Evolutionary conservation across 2,888 invertebrate species (phyloP).

Genomic region (Colletes collaris): DNA sequence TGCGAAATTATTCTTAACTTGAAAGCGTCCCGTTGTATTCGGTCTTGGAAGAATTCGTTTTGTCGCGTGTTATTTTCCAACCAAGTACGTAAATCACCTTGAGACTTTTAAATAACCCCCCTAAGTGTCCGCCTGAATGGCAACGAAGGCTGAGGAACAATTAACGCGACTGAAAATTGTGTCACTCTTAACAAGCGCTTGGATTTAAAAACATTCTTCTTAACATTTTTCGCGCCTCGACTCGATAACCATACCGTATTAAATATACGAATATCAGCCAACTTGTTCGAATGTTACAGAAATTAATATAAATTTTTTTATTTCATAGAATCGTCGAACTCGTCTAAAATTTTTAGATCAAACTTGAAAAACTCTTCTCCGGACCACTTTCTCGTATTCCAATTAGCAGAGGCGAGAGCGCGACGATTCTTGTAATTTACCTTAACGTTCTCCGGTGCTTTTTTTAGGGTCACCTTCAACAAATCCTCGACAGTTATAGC

Average conservation of each 20-base stretch:
- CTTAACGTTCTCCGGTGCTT: constrained; percentile 75
- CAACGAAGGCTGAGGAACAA: constrained; percentile 28
- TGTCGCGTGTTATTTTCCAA: constrained; percentile 5
- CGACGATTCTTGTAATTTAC: constrained; percentile 55
- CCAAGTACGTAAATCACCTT: constrained; percentile 10
- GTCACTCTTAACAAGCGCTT: constrained; percentile 12
- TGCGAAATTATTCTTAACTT: too few relatives aligned
- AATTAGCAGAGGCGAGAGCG: neutral
- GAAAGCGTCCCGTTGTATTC: too few relatives aligned
- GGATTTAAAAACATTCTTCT: neutral
- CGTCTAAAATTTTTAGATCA: too few relatives aligned
- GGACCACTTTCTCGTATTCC: neutral
- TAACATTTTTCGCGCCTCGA: neutral
- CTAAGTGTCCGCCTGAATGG: constrained; percentile 28
- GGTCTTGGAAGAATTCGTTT: neutral
- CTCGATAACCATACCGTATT: neutral
- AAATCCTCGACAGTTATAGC: constrained; percentile 81
- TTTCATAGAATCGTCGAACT: too few relatives aligned
- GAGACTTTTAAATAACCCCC: constrained; percentile 34
- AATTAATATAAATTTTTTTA: too few relatives aligned
- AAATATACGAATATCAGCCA: too few relatives aligned
- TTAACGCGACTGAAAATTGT: constrained; percentile 27
- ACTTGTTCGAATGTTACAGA: too few relatives aligned
- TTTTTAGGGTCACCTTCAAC: constrained; percentile 79
- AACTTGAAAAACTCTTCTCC: too few relatives aligned